Percentiles rank a stretch among this genome's conserved stretches.
Conservation (phyloP, 1,140 invertebrate species). For the Samia ricini region DNA sequence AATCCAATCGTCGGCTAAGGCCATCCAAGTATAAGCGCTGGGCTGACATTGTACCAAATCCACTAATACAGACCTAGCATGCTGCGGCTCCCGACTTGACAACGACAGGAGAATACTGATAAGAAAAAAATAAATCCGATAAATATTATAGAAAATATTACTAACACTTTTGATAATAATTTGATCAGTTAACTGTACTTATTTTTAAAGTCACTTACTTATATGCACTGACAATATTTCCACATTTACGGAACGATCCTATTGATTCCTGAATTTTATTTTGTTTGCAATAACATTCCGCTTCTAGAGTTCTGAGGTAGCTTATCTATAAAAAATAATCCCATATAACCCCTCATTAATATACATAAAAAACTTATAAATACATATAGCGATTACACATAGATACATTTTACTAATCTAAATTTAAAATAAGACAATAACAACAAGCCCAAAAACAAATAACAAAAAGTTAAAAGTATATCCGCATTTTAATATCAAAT, state of each 20-base stretch:
- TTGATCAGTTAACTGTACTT: neutral
- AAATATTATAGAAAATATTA: neutral
- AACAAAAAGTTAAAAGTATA: no score
- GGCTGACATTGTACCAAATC: constrained; percentile 53
- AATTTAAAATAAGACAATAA: no score
- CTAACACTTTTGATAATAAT: neutral
- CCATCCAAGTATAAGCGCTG: constrained; percentile 61
- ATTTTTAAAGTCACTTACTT: constrained; percentile 27
- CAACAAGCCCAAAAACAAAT: no score
- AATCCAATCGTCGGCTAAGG: constrained; percentile 54
- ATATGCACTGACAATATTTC: constrained; percentile 32
- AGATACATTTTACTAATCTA: no score
- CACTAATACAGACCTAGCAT: constrained; percentile 31
- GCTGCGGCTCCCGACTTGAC: constrained; percentile 29
- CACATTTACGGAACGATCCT: constrained; percentile 43
- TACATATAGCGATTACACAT: no score
- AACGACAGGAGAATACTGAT: constrained; percentile 44
- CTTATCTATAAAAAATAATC: constrained; percentile 25
- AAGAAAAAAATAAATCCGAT: neutral
- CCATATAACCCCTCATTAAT: neutral
- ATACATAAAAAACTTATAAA: no score
- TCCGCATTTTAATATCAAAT: no score
- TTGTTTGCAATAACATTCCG: constrained; percentile 48
- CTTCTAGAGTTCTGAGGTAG: constrained; percentile 53
- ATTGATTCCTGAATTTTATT: constrained; percentile 31